These are phyloP conservation scores for Altica lythri DNA, from an alignment of 2,888 invertebrate genomes.

Conservation along the genomic window DNA sequence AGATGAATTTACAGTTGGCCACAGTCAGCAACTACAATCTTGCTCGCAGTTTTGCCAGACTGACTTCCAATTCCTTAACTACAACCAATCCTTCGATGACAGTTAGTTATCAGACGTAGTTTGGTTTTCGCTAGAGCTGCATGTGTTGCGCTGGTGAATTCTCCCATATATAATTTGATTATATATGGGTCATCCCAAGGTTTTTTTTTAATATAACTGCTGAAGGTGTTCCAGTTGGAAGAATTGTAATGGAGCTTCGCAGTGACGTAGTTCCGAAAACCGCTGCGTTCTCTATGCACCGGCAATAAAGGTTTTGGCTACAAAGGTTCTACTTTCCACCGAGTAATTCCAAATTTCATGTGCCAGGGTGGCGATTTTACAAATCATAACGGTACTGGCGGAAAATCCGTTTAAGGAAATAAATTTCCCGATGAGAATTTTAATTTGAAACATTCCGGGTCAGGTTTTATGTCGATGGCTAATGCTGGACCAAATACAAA, in stretches of 20 bases:
- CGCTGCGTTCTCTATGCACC: constrained; percentile 91
- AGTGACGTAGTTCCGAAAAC: constrained; percentile 92
- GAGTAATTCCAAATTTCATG: constrained; percentile 97
- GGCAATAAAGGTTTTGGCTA: constrained; percentile 94
- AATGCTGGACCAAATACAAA: constrained; percentile 96
- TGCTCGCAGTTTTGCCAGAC: too few relatives aligned
- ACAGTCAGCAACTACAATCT: too few relatives aligned
- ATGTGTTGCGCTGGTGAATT: too few relatives aligned
- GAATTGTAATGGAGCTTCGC: constrained; percentile 88
- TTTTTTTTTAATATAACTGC: constrained; percentile 90
- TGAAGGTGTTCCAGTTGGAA: constrained; percentile 77
- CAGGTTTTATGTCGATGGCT: constrained; percentile 94
- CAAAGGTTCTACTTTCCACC: constrained; percentile 92
- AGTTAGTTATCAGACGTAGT: too few relatives aligned
- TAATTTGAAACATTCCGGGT: constrained; percentile 88
- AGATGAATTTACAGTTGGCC: too few relatives aligned
- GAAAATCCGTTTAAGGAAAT: constrained; percentile 95
- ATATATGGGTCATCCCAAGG: constrained; percentile 80
- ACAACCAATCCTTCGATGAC: too few relatives aligned
- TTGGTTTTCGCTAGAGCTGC: too few relatives aligned
- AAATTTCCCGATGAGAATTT: constrained; percentile 99
- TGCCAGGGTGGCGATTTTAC: constrained; percentile 97
- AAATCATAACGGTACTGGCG: constrained; percentile 91
- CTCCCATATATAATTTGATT: too few relatives aligned
- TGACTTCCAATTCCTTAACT: too few relatives aligned